phyloP scores from a whole-genome alignment of 2,888 invertebrate genomes.

The Amblyteles armatorius region DNA sequence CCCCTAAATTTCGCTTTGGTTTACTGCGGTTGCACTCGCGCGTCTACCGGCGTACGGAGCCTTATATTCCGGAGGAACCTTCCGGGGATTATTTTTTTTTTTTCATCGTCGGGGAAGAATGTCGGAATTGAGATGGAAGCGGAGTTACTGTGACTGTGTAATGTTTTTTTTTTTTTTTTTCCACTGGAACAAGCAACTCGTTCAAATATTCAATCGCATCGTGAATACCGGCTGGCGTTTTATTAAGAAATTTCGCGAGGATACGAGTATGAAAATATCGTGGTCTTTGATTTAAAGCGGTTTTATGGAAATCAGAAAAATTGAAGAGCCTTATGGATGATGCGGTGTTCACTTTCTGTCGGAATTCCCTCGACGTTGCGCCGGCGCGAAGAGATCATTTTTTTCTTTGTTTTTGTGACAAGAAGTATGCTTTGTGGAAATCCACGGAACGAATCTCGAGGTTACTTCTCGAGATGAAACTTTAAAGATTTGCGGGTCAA shows the following conservation, averaged over 20 bases:
- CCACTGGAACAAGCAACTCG: background rate
- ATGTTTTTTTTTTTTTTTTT: background rate
- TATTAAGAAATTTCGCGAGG: too few relatives aligned
- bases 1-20: constrained; percentile 8
- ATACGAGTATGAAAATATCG: background rate
- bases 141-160: background rate
- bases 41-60: background rate
- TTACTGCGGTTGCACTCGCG: background rate
- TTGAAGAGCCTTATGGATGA: background rate
- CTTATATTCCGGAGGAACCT: background rate
- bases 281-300: background rate
- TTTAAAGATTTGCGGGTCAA: too few relatives aligned
- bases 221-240: background rate
- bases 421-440: background rate
- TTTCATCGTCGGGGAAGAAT: background rate
- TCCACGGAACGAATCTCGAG: too few relatives aligned
- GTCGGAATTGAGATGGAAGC: background rate
- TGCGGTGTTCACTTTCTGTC: background rate
- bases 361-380: background rate
- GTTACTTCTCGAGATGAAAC: too few relatives aligned
- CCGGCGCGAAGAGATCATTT: background rate
- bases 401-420: background rate
- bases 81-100: background rate
- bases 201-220: background rate
- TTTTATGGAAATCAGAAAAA: background rate